Conservation (phyloP, 2,797 vertebrate genomes). For the Pseudomugil gertrudae region DNA sequence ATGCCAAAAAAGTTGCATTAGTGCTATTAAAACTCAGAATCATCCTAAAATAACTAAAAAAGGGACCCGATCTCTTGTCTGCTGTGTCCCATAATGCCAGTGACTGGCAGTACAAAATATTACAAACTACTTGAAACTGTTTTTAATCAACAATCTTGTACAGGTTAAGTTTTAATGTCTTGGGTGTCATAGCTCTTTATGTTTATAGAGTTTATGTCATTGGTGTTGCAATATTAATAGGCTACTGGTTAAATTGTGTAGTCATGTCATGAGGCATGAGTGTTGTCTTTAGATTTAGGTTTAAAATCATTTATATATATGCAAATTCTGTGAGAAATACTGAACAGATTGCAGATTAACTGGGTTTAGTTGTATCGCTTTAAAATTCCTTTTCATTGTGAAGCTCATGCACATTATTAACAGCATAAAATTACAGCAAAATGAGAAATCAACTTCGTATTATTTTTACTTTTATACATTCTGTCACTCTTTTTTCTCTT, state of each 20-base stretch:
- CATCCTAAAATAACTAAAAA: too few relatives aligned
- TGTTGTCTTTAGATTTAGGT: not conserved
- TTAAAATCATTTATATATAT: not conserved
- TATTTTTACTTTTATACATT: too few relatives aligned
- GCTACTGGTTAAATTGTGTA: not conserved
- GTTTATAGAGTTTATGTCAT: not conserved
- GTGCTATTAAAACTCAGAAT: too few relatives aligned
- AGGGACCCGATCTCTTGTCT: not conserved
- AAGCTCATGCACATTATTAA: too few relatives aligned
- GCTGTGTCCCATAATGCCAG: too few relatives aligned
- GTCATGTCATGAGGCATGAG: not conserved
- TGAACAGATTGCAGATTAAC: not conserved
- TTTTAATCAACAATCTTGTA: not conserved
- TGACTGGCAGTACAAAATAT: not conserved
- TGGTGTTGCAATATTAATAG: not conserved
- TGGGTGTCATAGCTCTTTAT: too few relatives aligned
- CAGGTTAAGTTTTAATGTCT: too few relatives aligned
- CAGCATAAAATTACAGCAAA: too few relatives aligned
- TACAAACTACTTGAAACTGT: not conserved
- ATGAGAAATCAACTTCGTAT: too few relatives aligned
- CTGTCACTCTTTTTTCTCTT: too few relatives aligned
- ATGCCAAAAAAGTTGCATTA: not conserved
- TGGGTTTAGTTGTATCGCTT: not conserved
- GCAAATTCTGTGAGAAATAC: not conserved
- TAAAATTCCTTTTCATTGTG: not conserved